Evolutionary conservation across 2,888 invertebrate genomes (phyloP), one percentile per base, ranked within the genome.

Genomic region (Cotesia congregata): DNA sequence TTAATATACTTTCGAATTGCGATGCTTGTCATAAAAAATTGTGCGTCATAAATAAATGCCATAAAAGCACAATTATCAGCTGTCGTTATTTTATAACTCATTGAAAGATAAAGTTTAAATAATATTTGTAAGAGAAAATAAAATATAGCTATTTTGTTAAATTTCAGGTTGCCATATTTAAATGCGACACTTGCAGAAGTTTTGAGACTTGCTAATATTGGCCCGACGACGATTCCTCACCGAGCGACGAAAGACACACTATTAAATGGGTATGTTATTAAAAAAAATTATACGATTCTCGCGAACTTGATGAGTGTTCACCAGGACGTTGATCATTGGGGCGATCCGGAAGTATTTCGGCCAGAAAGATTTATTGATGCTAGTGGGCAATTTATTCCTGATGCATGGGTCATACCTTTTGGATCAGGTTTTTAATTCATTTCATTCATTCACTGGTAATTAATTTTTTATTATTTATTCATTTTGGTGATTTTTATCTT

Each of bases 221-320:
- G 94, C 77, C 94, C 94, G 0, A 94, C 95, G 83, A 94, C 94
- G 3, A 93, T 96, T 5, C 95, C 95, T 0, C 96, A 96, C 86
- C 91, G 95, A 50, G 95, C 95, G 0, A 82, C 94, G 12, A 91
- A 90, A 77, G 93, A 95, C 80, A 95, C 95, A 0, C 91, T 91
- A 0, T 88, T 96, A 0, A 91, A 92, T 82, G 95, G 95, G 64
- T 95, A 93, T 85, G 90, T 91, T 76, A 94, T 95, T 93, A 95
- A 92, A 94, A 94, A 90, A 87, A 83, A 82, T 80, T 85, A 83
- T 72, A 80, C 79, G 9, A 62, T 96, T 0, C 91, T 95, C n/a
- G 93, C 93, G 73, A 95, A 94, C 87, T 93, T 94, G 84, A 92
- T 94, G 67, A 94, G 93, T 79, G 92, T 94, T 81, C 90, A 95